Base-by-base conservation (phyloP, 2,113 vertebrate genomes). In the Vulpes ferrilata region DNA sequence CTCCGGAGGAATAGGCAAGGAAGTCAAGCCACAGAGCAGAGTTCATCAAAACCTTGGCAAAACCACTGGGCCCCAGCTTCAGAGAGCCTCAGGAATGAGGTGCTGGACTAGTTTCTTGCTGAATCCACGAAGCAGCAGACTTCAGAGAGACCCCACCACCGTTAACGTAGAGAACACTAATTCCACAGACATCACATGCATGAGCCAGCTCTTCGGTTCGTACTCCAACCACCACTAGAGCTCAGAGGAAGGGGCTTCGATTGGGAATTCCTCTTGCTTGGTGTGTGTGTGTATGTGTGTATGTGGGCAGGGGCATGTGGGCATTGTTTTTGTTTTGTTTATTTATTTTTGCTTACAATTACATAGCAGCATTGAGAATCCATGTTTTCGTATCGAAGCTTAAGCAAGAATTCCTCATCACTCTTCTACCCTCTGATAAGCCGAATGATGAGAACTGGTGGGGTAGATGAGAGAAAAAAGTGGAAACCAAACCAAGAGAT, bases 21-120 rank as follows among this genome's bases (percentile, higher is more conserved):
- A 93, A 78, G 55, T 74, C 65, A 89, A 67, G 88, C 2, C 0
- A 43, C 3, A 64, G 87, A 96, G 20, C 62, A 90, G 1, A 6
- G 60, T 94, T 93, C 84, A 8, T 78, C 74, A 97, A 69, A 98
- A 98, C 80, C 62, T 12, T 87, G 62, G 35, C 13, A 97, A 97
- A 94, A 96, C 67, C 88, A 20, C 92, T 32, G 53, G 57, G 65
- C 30, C 67, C 43, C 17, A 11, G 82, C 57, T 92, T 96, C 95
- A 95, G 69, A 97, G n/a, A 94, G 71, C 71, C 48, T 85, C 19
- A 0, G 78, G 73, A 94, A 67, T 43, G 73, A 84, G 57, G 38
- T 30, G 23, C 57, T 87, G 25, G 88, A 1, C 16, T 20, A 92
- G 60, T 5, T 67, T 85, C 60, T 95, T 96, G 84, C 27, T 35